Evolutionary conservation across 1,140 invertebrate genomes (phyloP).

Genomic region (Sitobion miscanthi): DNA sequence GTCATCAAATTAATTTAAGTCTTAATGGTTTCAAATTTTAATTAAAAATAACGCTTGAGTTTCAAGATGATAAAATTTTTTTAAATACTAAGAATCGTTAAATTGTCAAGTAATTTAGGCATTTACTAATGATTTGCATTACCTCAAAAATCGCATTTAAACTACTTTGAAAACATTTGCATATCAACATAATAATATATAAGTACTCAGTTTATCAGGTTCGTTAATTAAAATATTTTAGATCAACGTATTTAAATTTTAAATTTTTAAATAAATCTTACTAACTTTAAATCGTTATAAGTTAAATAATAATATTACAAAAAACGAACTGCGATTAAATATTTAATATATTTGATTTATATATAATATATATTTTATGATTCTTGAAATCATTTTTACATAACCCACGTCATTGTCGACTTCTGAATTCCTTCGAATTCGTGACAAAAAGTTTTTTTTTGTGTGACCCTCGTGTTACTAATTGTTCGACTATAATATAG

Average conservation of each 20-base stretch:
- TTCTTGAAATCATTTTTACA: neutral
- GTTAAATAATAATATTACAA: neutral
- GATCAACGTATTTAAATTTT: neutral
- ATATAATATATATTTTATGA: neutral
- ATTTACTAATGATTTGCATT: neutral
- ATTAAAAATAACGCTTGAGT: neutral
- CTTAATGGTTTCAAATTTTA: neutral
- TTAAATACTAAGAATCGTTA: neutral
- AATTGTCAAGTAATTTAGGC: neutral
- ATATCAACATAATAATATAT: neutral
- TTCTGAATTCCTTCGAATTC: neutral
- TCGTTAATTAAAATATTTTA: neutral
- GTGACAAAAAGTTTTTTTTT: neutral
- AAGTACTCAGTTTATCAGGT: neutral
- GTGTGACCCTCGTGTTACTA: neutral
- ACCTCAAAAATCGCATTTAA: neutral
- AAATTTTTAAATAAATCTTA: neutral
- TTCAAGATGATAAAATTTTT: neutral
- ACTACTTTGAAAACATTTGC: neutral
- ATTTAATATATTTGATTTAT: neutral
- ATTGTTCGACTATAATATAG: neutral
- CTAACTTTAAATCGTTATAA: neutral
- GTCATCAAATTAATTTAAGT: neutral
- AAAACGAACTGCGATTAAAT: neutral
- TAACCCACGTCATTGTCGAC: neutral